Base-by-base conservation (phyloP, 2,888 invertebrate genomes). In the Acheta domesticus region DNA sequence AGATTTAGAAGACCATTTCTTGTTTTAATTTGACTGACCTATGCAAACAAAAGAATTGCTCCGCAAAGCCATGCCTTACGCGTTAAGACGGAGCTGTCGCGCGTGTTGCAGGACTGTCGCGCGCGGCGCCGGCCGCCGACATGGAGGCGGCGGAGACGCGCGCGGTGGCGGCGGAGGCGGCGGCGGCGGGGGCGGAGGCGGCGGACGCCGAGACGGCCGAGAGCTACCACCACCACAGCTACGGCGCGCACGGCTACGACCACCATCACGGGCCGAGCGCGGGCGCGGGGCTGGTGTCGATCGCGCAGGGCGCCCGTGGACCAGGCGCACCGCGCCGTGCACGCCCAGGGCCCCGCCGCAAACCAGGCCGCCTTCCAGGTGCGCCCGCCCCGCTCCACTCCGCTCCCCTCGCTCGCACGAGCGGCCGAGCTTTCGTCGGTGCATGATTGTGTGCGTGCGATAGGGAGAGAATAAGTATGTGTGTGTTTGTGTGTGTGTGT, bases 341-440 rank as follows among this genome's bases (percentile, higher is more conserved):
- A 89, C n/a, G 93, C 92, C 84, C 94, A 94, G 85, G 91, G 92
- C 77, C 91, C 92, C 0, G 94, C 94, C 1, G 94, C 91, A 0
- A 91, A 92, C 81, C 94, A 94, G 85, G 94, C 94, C 0, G 93
- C 94, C 0, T 94, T 92, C 84, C 36, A 36, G 36, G 36, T 36
- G 36, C 36, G 36, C 36, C 2, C 23, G 2, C n/a, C 23, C 23
- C 23, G 23, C 23, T 23, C 23, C 2, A 23, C 23, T 2, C 23
- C 23, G 23, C 23, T 2, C 36, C 4, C 5, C 2, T 4, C 36
- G 4, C 36, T 36, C 36, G 36, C 36, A 4, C 36, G 36, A 0
- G 36, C 36, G 36, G 36, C 2, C 5, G 5, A 36, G 5, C 4
- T 2, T 36, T 36, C 36, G 36, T 36, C 36, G 36, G 23, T 23